These are phyloP conservation scores for Helogale parvula DNA, from an alignment of 2,113 vertebrate species.

Conservation along the genomic window DNA sequence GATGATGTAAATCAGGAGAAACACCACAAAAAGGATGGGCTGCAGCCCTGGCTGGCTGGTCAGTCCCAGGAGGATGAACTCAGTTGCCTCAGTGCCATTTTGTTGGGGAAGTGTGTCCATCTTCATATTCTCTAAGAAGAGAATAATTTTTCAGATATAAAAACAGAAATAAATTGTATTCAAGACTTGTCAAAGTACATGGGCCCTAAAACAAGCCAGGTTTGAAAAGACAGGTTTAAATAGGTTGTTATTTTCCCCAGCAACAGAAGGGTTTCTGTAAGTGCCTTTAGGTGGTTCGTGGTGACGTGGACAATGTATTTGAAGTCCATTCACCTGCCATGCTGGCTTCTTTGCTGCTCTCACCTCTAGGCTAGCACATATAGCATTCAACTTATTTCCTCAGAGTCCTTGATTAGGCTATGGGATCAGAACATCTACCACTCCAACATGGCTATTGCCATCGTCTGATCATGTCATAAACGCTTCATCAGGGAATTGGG, in stretches of 20 bases:
- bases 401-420: not conserved
- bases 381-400: not conserved
- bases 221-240: not conserved
- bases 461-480: not conserved
- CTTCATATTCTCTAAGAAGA: not conserved
- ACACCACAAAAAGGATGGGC: constrained; percentile 33
- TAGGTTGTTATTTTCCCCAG: not conserved
- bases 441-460: not conserved
- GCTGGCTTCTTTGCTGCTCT: accelerated
- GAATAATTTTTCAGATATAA: too few species aligned
- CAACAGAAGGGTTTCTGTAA: not conserved
- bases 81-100: not conserved
- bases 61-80: constrained; percentile 51
- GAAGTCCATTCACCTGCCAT: not conserved
- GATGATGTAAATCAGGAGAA: constrained; percentile 75
- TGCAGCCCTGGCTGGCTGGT: not conserved
- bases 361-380: not conserved
- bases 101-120: not conserved
- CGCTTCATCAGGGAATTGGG: not conserved
- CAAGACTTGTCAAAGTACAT: not conserved
- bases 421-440: not conserved
- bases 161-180: not conserved
- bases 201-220: not conserved
- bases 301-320: too few species aligned
- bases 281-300: not conserved